Evolutionary conservation across 2,113 vertebrate genomes (phyloP).

Genomic region (Cyanoramphus novaezelandiae): DNA sequence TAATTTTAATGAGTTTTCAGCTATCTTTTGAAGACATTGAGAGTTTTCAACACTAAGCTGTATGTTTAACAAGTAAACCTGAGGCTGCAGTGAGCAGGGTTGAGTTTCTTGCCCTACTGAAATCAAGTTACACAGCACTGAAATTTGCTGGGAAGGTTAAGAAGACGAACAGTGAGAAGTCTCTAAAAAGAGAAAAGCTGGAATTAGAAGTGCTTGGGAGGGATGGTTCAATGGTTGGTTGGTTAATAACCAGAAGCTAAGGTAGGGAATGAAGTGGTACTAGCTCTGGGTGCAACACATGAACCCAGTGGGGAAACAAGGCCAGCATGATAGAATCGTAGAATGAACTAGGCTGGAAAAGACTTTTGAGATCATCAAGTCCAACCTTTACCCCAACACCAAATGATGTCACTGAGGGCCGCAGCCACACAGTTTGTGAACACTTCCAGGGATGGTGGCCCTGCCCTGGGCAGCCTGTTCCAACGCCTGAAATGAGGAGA

Average conservation of each 20-base stretch:
- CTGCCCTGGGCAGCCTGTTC: background rate
- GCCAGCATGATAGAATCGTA: background rate
- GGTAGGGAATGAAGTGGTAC: background rate
- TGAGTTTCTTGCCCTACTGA: background rate
- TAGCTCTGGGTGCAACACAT: fast-evolving
- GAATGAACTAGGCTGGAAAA: background rate
- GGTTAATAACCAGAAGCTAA: background rate
- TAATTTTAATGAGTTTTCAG: slow-evolving; percentile 38
- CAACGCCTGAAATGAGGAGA: background rate
- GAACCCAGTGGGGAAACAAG: fast-evolving
- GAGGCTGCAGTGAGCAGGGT: background rate
- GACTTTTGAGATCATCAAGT: background rate
- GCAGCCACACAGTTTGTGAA: background rate
- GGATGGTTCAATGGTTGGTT: background rate
- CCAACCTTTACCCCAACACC: background rate
- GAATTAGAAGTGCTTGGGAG: background rate
- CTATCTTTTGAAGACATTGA: background rate
- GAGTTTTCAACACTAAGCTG: background rate
- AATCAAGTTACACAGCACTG: background rate
- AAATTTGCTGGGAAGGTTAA: background rate
- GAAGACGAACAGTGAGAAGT: background rate
- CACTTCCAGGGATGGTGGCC: background rate
- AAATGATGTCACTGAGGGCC: background rate
- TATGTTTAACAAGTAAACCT: background rate
- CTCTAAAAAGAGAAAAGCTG: background rate